phyloP scores from a whole-genome alignment of 2,888 invertebrate genomes.

The Troglohyphantes excavatus region DNA sequence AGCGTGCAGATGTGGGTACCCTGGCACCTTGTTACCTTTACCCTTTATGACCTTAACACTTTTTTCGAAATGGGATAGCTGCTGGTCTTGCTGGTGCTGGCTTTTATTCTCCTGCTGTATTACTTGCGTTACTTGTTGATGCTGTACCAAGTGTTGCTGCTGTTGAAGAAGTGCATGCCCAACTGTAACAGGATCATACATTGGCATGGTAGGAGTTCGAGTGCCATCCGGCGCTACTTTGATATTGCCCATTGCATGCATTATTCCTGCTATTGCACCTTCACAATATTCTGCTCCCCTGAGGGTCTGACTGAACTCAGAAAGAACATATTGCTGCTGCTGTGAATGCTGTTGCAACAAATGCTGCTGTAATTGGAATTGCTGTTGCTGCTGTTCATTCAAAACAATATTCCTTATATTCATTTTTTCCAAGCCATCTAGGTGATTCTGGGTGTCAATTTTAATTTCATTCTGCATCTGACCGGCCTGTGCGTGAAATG shows the following conservation, averaged over 20 bases:
- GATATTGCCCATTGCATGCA: conserved; percentile 77
- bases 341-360: conserved; percentile 81
- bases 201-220: conserved; percentile 73
- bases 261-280: conserved; percentile 81
- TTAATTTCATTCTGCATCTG: conserved; percentile 71
- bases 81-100: conserved; percentile 49
- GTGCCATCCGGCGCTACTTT: conserved; percentile 75
- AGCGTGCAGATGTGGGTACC: conserved; percentile 80
- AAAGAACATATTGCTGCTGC: conserved; percentile 79
- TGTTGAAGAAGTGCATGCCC: conserved; percentile 75
- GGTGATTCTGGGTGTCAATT: conserved; percentile 10
- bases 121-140: conserved; percentile 61
- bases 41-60: conserved; percentile 58
- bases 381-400: conserved; percentile 80
- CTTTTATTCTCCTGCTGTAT: conserved; percentile 70
- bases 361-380: conserved; percentile 82
- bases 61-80: conserved; percentile 71
- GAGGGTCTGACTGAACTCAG: conserved; percentile 79
- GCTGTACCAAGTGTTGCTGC: conserved; percentile 62
- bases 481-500: conserved; percentile 69
- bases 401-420: conserved; percentile 77
- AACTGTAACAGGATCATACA: conserved; percentile 77
- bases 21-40: conserved; percentile 71
- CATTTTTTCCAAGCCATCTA: conserved; percentile 75
- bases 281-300: conserved; percentile 83